These are phyloP conservation scores for Petrolisthes cinctipes DNA, from an alignment of 2,888 invertebrate species.

Conservation along the genomic window DNA sequence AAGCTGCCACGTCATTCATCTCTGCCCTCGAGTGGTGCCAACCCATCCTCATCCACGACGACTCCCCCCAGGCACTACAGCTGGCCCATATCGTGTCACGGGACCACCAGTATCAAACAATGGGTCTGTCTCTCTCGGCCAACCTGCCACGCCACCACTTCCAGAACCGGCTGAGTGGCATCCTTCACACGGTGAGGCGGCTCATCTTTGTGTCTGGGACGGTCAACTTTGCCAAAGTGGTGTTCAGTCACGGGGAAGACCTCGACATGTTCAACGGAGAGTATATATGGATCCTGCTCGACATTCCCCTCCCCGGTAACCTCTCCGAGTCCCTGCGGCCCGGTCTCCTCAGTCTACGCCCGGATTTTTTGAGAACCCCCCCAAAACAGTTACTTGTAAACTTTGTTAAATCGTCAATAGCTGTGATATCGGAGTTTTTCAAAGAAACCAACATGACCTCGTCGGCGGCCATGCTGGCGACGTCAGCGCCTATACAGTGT, in stretches of 20 bases:
- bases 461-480: slow-evolving; percentile 32
- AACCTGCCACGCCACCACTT: slow-evolving; percentile 76
- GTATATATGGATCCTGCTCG: slow-evolving; percentile 88
- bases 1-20: slow-evolving; percentile 58
- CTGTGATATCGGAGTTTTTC: slow-evolving; percentile 63
- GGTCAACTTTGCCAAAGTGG: slow-evolving; percentile 78
- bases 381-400: slow-evolving; percentile 74
- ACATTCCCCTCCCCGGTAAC: slow-evolving; percentile 69
- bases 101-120: slow-evolving; percentile 75
- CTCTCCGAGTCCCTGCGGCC: slow-evolving; percentile 45
- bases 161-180: slow-evolving; percentile 72
- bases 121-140: slow-evolving; percentile 57
- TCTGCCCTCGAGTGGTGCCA: slow-evolving; percentile 47
- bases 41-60: slow-evolving; percentile 75
- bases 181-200: slow-evolving; percentile 66
- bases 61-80: slow-evolving; percentile 75
- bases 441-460: slow-evolving; percentile 53
- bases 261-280: slow-evolving; percentile 87
- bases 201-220: slow-evolving; percentile 84
- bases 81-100: slow-evolving; percentile 71
- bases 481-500: slow-evolving; percentile 55
- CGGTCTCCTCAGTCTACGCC: slow-evolving; percentile 51
- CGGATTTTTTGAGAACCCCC: slow-evolving; percentile 66
- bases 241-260: slow-evolving; percentile 81
- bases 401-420: slow-evolving; percentile 60